These are phyloP conservation scores for Amazona guildingii DNA, from an alignment of 2,113 vertebrate species.

Conservation along the genomic window DNA sequence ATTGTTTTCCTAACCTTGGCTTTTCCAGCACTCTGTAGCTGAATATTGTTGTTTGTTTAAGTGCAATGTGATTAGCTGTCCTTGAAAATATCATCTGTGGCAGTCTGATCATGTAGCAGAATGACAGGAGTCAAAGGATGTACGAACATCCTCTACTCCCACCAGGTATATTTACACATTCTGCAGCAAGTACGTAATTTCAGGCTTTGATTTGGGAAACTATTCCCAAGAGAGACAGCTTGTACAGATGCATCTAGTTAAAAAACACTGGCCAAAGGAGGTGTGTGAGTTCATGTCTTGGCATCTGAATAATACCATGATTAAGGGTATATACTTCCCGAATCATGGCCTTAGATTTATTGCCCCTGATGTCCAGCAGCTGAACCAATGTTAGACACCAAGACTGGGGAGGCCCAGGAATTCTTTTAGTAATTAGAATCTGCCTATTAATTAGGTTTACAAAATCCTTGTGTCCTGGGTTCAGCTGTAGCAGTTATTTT, in stretches of 20 bases:
- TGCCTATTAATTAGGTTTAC: neutral
- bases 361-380: neutral
- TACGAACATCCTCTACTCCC: neutral
- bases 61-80: neutral
- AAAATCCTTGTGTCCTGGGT: neutral
- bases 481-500: neutral
- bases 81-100: constrained; percentile 12
- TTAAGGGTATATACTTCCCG: neutral
- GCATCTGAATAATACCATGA: neutral
- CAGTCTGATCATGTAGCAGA: neutral
- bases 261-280: neutral
- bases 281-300: neutral
- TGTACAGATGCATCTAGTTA: neutral
- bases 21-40: neutral
- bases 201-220: neutral
- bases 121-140: neutral
- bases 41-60: neutral
- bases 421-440: neutral
- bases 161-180: neutral
- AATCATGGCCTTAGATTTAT: neutral
- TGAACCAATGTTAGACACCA: neutral
- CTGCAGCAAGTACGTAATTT: neutral
- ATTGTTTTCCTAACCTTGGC: neutral
- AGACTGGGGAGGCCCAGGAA: neutral
- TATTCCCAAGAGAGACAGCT: neutral